Base-by-base conservation (phyloP, 2,797 vertebrate species). In the Emys orbicularis region DNA sequence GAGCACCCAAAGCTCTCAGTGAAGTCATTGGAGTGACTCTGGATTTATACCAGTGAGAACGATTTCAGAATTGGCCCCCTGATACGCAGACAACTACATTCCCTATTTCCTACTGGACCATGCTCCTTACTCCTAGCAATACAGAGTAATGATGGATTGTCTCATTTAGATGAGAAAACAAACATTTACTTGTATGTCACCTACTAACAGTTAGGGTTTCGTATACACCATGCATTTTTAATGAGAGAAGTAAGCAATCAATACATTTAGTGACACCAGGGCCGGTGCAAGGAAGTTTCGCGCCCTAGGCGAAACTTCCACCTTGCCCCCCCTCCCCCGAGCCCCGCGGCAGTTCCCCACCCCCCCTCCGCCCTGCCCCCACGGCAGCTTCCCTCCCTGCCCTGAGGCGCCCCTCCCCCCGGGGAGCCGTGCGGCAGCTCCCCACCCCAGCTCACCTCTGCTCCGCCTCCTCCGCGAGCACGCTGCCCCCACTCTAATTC, bases 181-280 rank as follows among this genome's bases (percentile, higher is more conserved):
- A 81, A 82, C 47, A 41, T 3, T 65, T 85, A 72, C n/a, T 72
- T 72, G n/a, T 12, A 37, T 12, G 18, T 41, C 65, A 23, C 19
- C 9, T 6, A 18, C 18, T 41, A 37, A 72, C n/a, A 72, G 59
- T 34, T 61, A 89, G 92, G 95, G 54, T 79, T 94, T 34, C 79
- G 50, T 31, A 41, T 65, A 52, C 57, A 91, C 84, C 50, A 11
- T 19, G 49, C 18, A 61, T 90, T 81, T 61, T 91, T 92, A 56
- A 92, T 84, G 91, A 87, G 74, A 80, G 7, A 92, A 88, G 0
- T 19, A 93, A 65, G 84, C 65, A 72, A 31, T 68, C 9, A 0
- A 12, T 88, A 81, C 13, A 82, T 94, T 94, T 87, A 90, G 88
- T 91, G 85, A 88, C 80, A 91, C n/a, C 44, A 44, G 44, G 44